Base-by-base conservation (phyloP, 2,113 vertebrate species). In the Plecturocebus donacophilus region DNA sequence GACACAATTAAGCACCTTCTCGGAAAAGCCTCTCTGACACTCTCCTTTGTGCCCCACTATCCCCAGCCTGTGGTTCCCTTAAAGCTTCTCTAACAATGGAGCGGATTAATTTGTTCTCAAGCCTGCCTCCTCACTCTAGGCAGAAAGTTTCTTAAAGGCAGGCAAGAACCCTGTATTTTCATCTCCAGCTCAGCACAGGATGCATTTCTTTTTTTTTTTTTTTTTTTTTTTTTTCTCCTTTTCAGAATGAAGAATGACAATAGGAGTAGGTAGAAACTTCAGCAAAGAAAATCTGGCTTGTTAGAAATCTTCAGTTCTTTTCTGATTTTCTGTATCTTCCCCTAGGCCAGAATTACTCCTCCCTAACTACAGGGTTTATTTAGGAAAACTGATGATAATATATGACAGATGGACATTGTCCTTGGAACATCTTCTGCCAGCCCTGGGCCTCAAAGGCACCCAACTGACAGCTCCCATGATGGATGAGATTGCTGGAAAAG, bases 361-460 rank as follows among this genome's bases (percentile, higher is more conserved):
- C 80, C 70, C 52, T 87, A 56, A 91, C 42, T 42, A 40, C 70
- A 58, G 54, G 68, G 45, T 73, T 93, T 49, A 35, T 54, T 91
- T 45, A 42, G 30, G 35, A 68, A 92, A 77, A 83, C 56, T 49
- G 77, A 23, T 97, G 85, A 97, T 95, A 68, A 77, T 38, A 97
- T 92, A 61, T 97, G 96, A 98, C 96, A 98, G 91, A 95, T 92
- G 80, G 92, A 90, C 68, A 52, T 23, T 94, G 91, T 97, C 95
- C 91, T 97, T 42, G 6, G 93, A 97, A 91, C 20, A 96, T 97
- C 87, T 84, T 96, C 94, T 32, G 45, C 10, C 66, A 97, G 93
- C 96, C 96, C 4, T 16, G 21, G 93, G 97, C 90, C 90, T 92
- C 89, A 56, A 38, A 96, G 77, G 91, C 76, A 87, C 87, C 91